A percentile compares a stretch with the other conserved stretches of the same genome.
phyloP scores from a whole-genome alignment of 2,113 vertebrate genomes.

The Mus spicilegus region DNA sequence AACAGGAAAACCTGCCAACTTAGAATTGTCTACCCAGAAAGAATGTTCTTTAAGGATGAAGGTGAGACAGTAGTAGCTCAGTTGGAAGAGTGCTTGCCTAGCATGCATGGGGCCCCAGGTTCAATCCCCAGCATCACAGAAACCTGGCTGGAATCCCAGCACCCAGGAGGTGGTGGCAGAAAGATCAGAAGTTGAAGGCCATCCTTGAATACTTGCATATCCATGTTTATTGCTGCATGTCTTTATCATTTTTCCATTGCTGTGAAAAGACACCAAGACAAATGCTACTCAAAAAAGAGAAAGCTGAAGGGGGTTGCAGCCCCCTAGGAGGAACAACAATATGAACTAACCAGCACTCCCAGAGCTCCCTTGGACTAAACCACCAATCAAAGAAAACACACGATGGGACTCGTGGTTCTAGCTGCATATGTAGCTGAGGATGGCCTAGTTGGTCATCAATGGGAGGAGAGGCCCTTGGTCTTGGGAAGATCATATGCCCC shows the following conservation, averaged over 20 bases:
- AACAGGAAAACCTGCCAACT: slow-evolving; percentile 26
- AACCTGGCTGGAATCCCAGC: not conserved
- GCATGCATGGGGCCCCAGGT: not conserved
- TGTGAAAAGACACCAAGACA: not conserved
- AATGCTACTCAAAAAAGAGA: not conserved
- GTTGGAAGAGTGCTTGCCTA: no score
- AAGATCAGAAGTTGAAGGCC: not conserved
- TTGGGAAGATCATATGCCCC: no score
- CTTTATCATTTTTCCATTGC: not conserved
- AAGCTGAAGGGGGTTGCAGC: no score
- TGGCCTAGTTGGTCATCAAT: no score
- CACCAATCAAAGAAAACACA: no score
- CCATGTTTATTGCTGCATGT: not conserved
- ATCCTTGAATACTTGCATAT: not conserved
- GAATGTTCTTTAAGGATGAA: not conserved
- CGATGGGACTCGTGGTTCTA: no score
- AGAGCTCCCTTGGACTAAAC: no score
- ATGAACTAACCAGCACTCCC: no score
- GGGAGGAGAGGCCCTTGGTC: no score
- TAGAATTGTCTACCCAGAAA: slow-evolving; percentile 22
- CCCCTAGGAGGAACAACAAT: no score
- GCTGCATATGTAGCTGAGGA: no score
- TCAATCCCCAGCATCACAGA: not conserved
- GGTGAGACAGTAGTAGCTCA: not conserved
- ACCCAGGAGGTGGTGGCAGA: not conserved